Base-by-base conservation (phyloP, 37 sponge, comb jelly and placozoan species). In the Halichondria panicea region DNA sequence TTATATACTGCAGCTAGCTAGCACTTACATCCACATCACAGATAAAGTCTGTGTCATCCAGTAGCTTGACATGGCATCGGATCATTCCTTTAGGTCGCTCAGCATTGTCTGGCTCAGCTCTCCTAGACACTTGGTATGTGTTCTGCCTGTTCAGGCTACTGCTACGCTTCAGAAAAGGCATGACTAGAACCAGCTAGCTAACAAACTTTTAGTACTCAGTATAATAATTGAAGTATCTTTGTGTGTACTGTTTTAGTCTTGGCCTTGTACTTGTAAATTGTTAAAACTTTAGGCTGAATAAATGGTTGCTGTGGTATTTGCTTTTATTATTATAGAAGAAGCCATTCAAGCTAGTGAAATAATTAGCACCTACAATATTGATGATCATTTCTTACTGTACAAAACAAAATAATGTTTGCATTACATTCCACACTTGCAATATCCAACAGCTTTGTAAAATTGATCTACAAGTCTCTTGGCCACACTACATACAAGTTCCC, bases 381-480 rank as follows among this genome's bases (percentile, higher is more conserved):
- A n/a, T n/a, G n/a, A n/a, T n/a, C n/a, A n/a, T n/a, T n/a, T n/a
- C n/a, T n/a, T n/a, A n/a, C n/a, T n/a, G n/a, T n/a, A n/a, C n/a
- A n/a, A n/a, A n/a, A n/a, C n/a, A n/a, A n/a, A n/a, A n/a, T n/a
- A n/a, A n/a, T n/a, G n/a, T n/a, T n/a, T n/a, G n/a, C n/a, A 9
- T 82, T 66, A 89, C 66, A 72, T 75, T 43, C 89, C 89, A 82
- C 89, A 89, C 39, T 83, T 82, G 53, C 89, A 89, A 52, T 69
- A 72, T 0, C 84, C 75, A 12, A 89, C 89, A 44, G 89, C 83
- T 68, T 69, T 74, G 41, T 66, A 89, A 24, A 63, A 83, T 28
- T 83, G 70, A 0, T 0, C 54, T 30, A 83, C 57, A 37, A 89
- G 25, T 52, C 74, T 82, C 33, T 63, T 63, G 37, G 75, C 79